Conservation (phyloP, 2,113 vertebrate species). For the Channa maculata region DNA sequence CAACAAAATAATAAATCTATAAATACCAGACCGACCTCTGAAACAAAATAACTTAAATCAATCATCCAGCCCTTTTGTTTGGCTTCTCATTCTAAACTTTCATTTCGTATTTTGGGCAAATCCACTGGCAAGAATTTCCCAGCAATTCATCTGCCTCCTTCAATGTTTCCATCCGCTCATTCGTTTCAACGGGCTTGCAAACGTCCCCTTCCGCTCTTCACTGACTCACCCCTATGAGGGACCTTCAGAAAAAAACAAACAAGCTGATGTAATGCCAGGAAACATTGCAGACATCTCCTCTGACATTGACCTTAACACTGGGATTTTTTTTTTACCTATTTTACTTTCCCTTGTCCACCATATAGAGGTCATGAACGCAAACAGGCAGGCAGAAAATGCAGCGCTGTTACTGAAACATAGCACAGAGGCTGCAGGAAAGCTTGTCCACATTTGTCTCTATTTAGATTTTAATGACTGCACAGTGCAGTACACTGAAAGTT, state of each 20-base stretch:
- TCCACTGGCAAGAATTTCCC: slow-evolving; percentile 8
- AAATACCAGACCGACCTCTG: not conserved
- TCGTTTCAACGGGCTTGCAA: not conserved
- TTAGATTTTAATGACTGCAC: slow-evolving; percentile 17
- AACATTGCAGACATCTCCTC: slow-evolving; percentile 49
- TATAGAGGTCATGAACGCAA: slow-evolving; percentile 11
- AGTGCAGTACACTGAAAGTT: not conserved
- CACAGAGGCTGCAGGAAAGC: not conserved
- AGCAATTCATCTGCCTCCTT: slow-evolving; percentile 8
- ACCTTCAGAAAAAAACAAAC: slow-evolving; percentile 56
- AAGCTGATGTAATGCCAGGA: slow-evolving; percentile 35
- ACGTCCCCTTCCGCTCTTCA: not conserved
- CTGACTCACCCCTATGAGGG: slow-evolving; percentile 60
- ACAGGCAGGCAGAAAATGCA: not conserved
- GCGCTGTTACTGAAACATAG: not conserved
- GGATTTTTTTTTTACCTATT: not conserved
- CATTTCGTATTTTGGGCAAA: not conserved
- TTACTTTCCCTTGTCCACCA: slow-evolving; percentile 8
- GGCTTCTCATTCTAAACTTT: not conserved
- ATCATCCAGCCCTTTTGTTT: not conserved
- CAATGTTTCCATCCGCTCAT: slow-evolving; percentile 14
- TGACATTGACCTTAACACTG: slow-evolving; percentile 52
- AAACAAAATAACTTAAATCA: not conserved
- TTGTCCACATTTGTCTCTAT: slow-evolving; percentile 1
- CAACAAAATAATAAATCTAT: not conserved